These are phyloP conservation scores for Noturus placidus DNA, from an alignment of 2,113 vertebrate species.

Conservation along the genomic window DNA sequence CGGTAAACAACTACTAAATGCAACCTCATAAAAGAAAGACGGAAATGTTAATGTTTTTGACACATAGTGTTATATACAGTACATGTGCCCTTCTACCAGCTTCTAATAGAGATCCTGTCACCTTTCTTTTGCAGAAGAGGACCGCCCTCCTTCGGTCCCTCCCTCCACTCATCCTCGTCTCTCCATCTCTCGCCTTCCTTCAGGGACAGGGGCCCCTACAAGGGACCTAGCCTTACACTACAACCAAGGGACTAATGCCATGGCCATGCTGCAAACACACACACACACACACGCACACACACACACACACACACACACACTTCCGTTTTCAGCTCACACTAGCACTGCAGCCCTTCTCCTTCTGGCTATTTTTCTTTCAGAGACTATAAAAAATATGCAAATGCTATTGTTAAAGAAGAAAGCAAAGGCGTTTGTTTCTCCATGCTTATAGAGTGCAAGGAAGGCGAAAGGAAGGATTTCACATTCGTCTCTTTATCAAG, in stretches of 20 bases:
- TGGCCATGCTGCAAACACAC: conserved; percentile 34
- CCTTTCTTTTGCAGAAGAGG: conserved; percentile 39
- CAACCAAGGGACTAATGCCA: conserved; percentile 35
- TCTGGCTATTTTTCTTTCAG: conserved; percentile 72
- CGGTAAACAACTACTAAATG: background rate
- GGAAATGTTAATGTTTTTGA: conserved; percentile 5
- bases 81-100: background rate
- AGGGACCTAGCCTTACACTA: conserved; percentile 9
- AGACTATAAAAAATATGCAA: conserved; percentile 78
- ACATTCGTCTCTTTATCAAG: conserved; percentile 38
- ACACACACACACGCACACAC: conserved; percentile 22
- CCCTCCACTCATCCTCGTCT: conserved; percentile 16
- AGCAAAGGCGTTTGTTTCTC: conserved; percentile 58
- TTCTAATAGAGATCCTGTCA: conserved; percentile 30
- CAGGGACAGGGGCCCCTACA: conserved; percentile 47
- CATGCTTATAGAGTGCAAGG: conserved; percentile 19
- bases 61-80: background rate
- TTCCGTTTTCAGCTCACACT: conserved; percentile 65
- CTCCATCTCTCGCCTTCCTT: conserved; percentile 57
- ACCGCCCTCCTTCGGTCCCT: conserved; percentile 20
- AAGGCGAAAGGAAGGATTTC: conserved; percentile 21
- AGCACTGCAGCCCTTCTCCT: conserved; percentile 71
- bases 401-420: conserved; percentile 73
- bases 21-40: background rate
- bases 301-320: conserved; percentile 13